Evolutionary conservation across 2,797 vertebrate genomes (phyloP), one percentile per base, ranked within the genome.

Genomic region (Danio aesculapii): DNA sequence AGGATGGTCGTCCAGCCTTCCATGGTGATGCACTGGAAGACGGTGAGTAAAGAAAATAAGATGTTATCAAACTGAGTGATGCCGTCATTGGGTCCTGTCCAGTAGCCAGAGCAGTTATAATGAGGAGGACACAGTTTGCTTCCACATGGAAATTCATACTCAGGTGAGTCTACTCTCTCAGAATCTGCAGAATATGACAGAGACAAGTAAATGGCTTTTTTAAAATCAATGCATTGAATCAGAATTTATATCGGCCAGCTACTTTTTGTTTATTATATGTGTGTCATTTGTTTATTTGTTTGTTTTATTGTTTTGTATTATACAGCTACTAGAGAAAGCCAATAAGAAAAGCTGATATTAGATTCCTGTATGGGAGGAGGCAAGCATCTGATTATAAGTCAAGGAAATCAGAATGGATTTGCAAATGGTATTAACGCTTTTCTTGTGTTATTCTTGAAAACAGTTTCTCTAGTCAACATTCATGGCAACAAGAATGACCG

Each of bases 1-100:
- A 99, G 95, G 79, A 99, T 96, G 58, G 96, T 97, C 88, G 98
- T 99, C 98, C 98, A 99, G 83, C 98, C 98, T 93, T 99, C 98
- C 98, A 99, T 99, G 88, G 98, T 99, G 92, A 99, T 99, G 91
- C 98, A 99, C 92, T 99, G 98, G 95, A 99, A 99, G 91, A 99
- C 98, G 0, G 98, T 99, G 90, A 99, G 93, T 84, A 99, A 93
- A 75, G 98, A 97, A 76, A 99, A 99, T 73, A 99, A 95, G 92
- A 99, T 99, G 95, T 99, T 99, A 91, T 99, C 98, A 0, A 99
- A 99, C 92, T 99, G 97, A 0, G 98, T 99, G 92, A 99, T 99
- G 87, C 98, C 98, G 0, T 98, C 95, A 0, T 99, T 99, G 69
- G 98, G 98, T 82, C 98, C 98, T 0, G 98, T 97, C 98, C 98